Percentiles rank a stretch among this genome's conserved stretches.
Evolutionary conservation across 1,140 invertebrate species (phyloP).

Genomic region (Papilio aristodemus): DNA sequence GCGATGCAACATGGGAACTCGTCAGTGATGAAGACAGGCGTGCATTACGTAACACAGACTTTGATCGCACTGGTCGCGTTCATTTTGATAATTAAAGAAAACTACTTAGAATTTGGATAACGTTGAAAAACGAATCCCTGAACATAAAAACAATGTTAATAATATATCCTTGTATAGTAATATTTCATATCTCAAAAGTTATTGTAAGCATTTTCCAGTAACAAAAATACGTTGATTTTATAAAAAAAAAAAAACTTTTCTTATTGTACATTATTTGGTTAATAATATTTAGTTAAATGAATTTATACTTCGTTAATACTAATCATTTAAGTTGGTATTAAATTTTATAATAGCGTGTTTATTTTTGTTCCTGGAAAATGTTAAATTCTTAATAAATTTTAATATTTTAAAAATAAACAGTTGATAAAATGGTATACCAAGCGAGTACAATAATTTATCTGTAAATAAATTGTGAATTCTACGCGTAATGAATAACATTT

Average conservation of each 20-base stretch:
- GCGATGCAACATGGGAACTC: conserved; percentile 85
- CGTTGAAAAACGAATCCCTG: conserved; percentile 18
- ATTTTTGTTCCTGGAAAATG: conserved; percentile 38
- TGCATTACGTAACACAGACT: neutral
- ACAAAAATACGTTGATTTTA: conserved; percentile 35
- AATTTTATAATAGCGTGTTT: neutral
- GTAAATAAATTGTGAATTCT: conserved; percentile 72
- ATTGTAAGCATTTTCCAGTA: conserved; percentile 17
- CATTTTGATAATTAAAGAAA: conserved; percentile 26
- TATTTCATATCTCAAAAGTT: conserved; percentile 21
- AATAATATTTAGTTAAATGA: neutral
- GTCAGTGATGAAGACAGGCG: conserved; percentile 57
- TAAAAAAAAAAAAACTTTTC: neutral
- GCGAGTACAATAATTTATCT: conserved; percentile 75
- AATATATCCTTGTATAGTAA: conserved; percentile 40
- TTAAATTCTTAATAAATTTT: conserved; percentile 43
- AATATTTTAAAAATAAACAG: conserved; percentile 45
- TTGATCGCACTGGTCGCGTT: neutral
- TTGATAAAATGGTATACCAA: conserved; percentile 70
- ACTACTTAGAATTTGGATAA: conserved; percentile 53
- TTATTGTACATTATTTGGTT: neutral
- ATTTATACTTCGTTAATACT: neutral
- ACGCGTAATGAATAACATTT: conserved; percentile 55
- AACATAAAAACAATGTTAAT: conserved; percentile 25
- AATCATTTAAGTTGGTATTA: neutral